Base-by-base conservation (phyloP, 2,113 vertebrate species). In the Epinephelus cyanopodus region DNA sequence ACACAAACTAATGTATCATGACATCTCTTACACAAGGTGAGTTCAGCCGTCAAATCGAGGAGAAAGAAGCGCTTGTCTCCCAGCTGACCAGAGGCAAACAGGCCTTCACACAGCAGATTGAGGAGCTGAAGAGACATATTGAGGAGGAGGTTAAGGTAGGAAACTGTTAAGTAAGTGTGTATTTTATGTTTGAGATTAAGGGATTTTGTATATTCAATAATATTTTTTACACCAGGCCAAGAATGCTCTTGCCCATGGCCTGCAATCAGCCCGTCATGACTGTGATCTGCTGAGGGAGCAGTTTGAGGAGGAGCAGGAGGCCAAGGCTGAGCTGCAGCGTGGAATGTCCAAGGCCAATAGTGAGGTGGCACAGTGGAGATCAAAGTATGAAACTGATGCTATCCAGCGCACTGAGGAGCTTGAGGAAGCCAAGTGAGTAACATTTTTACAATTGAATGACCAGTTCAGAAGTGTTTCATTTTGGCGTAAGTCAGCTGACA, bases 321-420 rank as follows among this genome's bases (percentile, higher is more conserved):
- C 93, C 82, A 94, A 94, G 85, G 91, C 92, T 69, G 94, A 95
- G 72, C 89, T 95, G 29, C 94, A 94, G 78, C 92, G 93, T 69
- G 88, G 86, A 70, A 93, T 95, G 93, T 94, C 94, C 78, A 95
- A 94, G 84, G 93, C 93, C 88, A 95, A 94, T 87, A 86, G 91
- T 54, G 94, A 94, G 84, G 94, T 95, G 74, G 93, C 94, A 88
- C 93, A 93, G 87, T 98, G 97, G 97, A 97, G 96, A 94, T 0
- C 94, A 29, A 97, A 97, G 89, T 97, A 97, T 0, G 96, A 97
- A 83, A 97, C 95, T 0, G 96, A 97, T 0, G 96, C 96, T 19
- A 96, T 97, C 80, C 96, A 97, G 86, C 95, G 95, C 69, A 97
- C 94, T 0, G 97, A 97, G 88, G 97, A 97, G 86, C 91, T 97